Evolutionary conservation across 1,140 invertebrate genomes (phyloP).

Genomic region (Papilio polyxenes): DNA sequence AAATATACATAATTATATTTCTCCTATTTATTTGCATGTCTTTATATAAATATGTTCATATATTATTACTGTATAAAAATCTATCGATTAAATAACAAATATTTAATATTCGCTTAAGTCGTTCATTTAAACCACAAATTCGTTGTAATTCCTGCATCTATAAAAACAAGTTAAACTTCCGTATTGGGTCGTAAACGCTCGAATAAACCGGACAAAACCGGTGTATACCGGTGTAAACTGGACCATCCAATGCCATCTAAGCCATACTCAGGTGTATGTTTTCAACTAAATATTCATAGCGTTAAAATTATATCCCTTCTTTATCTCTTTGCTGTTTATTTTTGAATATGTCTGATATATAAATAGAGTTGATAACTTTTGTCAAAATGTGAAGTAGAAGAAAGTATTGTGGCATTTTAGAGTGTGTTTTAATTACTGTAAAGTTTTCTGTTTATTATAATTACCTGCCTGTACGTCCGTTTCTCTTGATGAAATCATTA

Average conservation of each 20-base stretch:
- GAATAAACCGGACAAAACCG: constrained; percentile 7
- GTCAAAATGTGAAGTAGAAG: too few species aligned
- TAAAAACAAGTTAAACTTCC: constrained; percentile 37
- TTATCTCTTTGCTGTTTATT: not conserved
- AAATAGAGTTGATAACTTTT: not conserved
- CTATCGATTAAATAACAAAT: not conserved
- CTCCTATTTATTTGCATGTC: not conserved
- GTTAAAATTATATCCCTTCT: constrained; percentile 5
- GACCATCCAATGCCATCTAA: constrained; percentile 11
- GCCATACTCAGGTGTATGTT: constrained; percentile 16
- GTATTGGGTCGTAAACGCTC: constrained; percentile 38
- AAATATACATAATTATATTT: too few species aligned
- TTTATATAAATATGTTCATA: not conserved
- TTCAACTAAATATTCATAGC: constrained; percentile 20
- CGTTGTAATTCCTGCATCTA: constrained; percentile 34
- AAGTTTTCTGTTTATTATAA: too few species aligned
- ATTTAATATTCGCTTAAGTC: not conserved
- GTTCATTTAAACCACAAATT: not conserved
- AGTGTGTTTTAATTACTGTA: too few species aligned
- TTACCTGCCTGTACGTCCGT: too few species aligned
- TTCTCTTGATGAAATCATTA: too few species aligned
- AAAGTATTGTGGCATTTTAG: too few species aligned
- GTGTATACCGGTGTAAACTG: constrained; percentile 27
- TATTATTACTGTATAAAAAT: not conserved
- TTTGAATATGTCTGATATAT: not conserved